Evolutionary conservation across 2,113 vertebrate genomes (phyloP), one percentile per base, ranked within the genome.

Genomic region (Oriolus oriolus): DNA sequence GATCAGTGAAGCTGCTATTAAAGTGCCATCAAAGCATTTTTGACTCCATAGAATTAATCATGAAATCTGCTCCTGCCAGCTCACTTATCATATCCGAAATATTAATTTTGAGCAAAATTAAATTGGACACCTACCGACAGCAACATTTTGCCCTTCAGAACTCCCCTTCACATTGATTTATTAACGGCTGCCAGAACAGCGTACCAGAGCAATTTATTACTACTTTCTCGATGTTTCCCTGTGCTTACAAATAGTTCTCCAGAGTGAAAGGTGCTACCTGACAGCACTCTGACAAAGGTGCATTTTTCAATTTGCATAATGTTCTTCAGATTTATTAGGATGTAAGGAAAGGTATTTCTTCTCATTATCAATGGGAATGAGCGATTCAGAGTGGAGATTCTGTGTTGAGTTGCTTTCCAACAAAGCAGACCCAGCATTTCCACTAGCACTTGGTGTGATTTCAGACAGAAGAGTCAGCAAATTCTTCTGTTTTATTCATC

Each of bases 21-120:
- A 98, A 98, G 91, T 97, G 96, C 97, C 97, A 98, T 98, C 97
- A 98, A 98, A 98, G 97, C 97, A 96, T 98, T 98, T 98, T 79
- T 97, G 95, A 98, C 97, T 98, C 97, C 90, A 95, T 64, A 97
- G 97, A 98, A 98, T 98, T 98, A 98, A 98, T 98, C 98, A 97
- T 95, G 97, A 98, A 98, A 98, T 98, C 97, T 98, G 97, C 96
- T 98, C 96, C 98, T 98, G 98, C 97, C 98, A 98, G 96, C 97
- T 98, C 98, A 98, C 98, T 98, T 98, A 98, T 98, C 98, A 98
- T 98, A 98, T 98, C 97, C 96, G 93, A 98, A 98, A 98, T 98
- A 98, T 98, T 98, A 98, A 98, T 98, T 98, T 98, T 98, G 97
- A 98, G 97, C 90, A 98, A 98, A 98, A 98, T 98, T 98, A 98